Evolutionary conservation across 2,888 invertebrate species (phyloP).

Genomic region (Drosophila setosimentum): DNA sequence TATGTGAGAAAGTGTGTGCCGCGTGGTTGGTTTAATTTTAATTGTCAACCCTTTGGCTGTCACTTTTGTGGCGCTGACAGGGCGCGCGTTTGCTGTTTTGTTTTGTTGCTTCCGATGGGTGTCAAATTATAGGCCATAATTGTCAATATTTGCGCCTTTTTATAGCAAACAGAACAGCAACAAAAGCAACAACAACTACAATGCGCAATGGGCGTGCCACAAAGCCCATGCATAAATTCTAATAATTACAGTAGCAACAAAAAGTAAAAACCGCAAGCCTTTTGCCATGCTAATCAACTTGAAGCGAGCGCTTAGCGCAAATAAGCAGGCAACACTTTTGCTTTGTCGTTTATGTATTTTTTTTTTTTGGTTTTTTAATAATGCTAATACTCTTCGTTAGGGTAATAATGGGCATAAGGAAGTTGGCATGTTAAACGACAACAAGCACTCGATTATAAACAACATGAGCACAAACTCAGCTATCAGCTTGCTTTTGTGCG

Average conservation of each 20-base stretch:
- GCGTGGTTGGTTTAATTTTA: slow-evolving; percentile 68
- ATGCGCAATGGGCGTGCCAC: slow-evolving; percentile 22
- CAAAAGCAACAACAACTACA: slow-evolving; percentile 9
- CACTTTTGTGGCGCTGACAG: slow-evolving; percentile 57
- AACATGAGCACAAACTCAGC: neutral
- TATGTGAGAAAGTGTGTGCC: slow-evolving; percentile 9
- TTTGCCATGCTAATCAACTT: slow-evolving; percentile 77
- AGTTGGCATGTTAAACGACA: neutral
- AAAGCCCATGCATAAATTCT: slow-evolving; percentile 66
- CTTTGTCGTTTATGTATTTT: slow-evolving; percentile 7
- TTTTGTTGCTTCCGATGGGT: slow-evolving; percentile 63
- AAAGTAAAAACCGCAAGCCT: slow-evolving; percentile 36
- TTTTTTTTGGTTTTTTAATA: slow-evolving; percentile 25
- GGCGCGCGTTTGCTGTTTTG: slow-evolving; percentile 30
- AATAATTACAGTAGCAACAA: slow-evolving; percentile 71
- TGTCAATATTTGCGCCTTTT: slow-evolving; percentile 77
- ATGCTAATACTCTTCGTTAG: slow-evolving; percentile 20
- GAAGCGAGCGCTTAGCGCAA: slow-evolving; percentile 49
- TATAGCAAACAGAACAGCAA: slow-evolving; percentile 33
- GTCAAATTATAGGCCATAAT: slow-evolving; percentile 81
- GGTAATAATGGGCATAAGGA: neutral
- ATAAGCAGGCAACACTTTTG: slow-evolving; percentile 55
- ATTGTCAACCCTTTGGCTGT: slow-evolving; percentile 76
- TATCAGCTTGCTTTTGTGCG: neutral
- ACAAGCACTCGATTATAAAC: neutral